Conservation (phyloP, 2,113 vertebrate species). For the Aldabrachelys gigantea region DNA sequence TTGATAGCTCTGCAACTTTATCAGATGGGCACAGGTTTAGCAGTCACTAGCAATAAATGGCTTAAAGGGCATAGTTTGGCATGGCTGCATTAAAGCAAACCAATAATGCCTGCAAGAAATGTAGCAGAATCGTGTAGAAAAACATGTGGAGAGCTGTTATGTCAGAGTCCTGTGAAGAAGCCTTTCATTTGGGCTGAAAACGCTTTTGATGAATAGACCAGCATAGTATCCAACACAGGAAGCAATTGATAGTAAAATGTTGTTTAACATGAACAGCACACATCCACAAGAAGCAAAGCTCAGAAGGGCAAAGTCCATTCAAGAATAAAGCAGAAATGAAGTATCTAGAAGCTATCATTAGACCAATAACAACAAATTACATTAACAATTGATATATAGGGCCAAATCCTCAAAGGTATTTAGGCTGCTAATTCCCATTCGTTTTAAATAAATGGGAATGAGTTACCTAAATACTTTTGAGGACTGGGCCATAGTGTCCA, state of each 20-base stretch:
- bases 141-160: not conserved
- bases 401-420: not conserved
- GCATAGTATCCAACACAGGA: constrained; percentile 6
- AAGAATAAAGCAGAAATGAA: not conserved
- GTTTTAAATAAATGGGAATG: not conserved
- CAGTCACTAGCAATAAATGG: not conserved
- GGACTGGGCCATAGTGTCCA: not conserved
- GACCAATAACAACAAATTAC: not conserved
- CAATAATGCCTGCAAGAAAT: not conserved
- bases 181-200: not conserved
- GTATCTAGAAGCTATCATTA: not conserved
- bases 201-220: not conserved
- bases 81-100: not conserved
- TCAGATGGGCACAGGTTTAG: not conserved
- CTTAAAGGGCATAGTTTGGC: not conserved
- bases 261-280: not conserved
- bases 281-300: not conserved
- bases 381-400: not conserved
- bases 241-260: not conserved
- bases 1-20: not conserved
- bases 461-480: not conserved
- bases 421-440: not conserved
- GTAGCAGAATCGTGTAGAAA: not conserved
- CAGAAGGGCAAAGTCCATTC: not conserved
- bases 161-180: not conserved